phyloP scores from a whole-genome alignment of 2,888 invertebrate species.

The Ernsta delagoae region DNA sequence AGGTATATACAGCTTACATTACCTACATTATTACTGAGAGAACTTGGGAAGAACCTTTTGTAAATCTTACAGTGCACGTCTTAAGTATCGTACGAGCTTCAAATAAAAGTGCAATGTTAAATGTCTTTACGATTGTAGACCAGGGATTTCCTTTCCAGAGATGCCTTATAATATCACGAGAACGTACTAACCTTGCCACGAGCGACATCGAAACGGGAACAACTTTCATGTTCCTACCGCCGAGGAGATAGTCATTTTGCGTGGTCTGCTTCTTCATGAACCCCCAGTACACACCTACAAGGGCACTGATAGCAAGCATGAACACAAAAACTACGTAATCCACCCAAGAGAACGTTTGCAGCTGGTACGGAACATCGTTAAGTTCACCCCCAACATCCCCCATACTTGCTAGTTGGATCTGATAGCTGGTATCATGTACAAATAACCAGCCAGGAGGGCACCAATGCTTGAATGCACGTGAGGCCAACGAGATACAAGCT shows the following conservation, averaged over 20 bases:
- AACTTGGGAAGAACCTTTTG: no score
- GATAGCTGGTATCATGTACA: conserved; percentile 38
- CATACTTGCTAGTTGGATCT: conserved; percentile 48
- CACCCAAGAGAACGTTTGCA: conserved; percentile 88
- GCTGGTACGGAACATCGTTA: conserved; percentile 74
- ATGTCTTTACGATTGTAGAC: no score
- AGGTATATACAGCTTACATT: no score
- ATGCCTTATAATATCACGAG: not conserved
- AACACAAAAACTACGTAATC: conserved; percentile 92
- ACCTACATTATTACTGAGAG: no score
- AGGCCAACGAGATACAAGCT: conserved; percentile 58
- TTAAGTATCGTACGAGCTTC: no score
- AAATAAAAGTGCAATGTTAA: no score
- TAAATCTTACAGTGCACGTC: no score
- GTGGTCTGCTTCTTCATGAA: conserved; percentile 87
- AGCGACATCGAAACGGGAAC: conserved; percentile 94
- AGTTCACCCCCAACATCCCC: conserved; percentile 65
- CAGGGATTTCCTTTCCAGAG: no score
- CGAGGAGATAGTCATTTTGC: conserved; percentile 91
- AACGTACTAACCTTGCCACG: conserved; percentile 89
- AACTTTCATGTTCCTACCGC: conserved; percentile 92
- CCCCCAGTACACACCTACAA: conserved; percentile 93
- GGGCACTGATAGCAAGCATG: conserved; percentile 91
- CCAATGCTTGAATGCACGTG: conserved; percentile 61
- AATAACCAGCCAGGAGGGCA: conserved; percentile 51